These are phyloP conservation scores for Sciaenops ocellatus DNA, from an alignment of 2,797 vertebrate species.

Conservation along the genomic window DNA sequence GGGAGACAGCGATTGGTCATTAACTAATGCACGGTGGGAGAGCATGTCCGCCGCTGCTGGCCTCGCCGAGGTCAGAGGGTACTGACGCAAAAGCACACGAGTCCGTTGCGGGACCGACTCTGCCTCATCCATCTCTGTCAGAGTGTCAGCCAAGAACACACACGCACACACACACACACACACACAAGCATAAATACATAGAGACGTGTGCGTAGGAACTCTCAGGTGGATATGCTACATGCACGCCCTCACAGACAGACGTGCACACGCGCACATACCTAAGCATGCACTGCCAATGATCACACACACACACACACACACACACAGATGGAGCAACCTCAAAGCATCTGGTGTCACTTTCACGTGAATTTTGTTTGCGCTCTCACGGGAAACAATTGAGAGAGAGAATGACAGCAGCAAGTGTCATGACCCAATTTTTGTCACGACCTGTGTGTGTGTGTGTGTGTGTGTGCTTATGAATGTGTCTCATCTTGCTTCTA, in stretches of 20 bases:
- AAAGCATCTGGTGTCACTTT: constrained; percentile 54
- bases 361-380: constrained; percentile 26
- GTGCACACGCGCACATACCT: neutral
- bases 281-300: neutral
- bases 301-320: constrained; percentile 28
- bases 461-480: constrained; percentile 16
- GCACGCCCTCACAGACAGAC: neutral
- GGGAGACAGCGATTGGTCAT: constrained; percentile 60
- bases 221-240: constrained; percentile 25
- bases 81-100: constrained; percentile 62
- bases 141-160: constrained; percentile 50
- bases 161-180: constrained; percentile 14
- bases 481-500: neutral
- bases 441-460: constrained; percentile 4
- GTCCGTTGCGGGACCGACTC: constrained; percentile 38
- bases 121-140: constrained; percentile 76
- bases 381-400: constrained; percentile 34
- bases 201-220: constrained; percentile 20
- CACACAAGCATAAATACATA: constrained; percentile 4
- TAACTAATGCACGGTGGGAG: constrained; percentile 74
- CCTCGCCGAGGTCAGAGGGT: constrained; percentile 61
- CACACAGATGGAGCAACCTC: constrained; percentile 21
- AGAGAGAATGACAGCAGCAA: constrained; percentile 50
- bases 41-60: constrained; percentile 58
- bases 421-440: constrained; percentile 39